phyloP scores from a whole-genome alignment of 2,113 vertebrate genomes.

The Scatophagus argus region DNA sequence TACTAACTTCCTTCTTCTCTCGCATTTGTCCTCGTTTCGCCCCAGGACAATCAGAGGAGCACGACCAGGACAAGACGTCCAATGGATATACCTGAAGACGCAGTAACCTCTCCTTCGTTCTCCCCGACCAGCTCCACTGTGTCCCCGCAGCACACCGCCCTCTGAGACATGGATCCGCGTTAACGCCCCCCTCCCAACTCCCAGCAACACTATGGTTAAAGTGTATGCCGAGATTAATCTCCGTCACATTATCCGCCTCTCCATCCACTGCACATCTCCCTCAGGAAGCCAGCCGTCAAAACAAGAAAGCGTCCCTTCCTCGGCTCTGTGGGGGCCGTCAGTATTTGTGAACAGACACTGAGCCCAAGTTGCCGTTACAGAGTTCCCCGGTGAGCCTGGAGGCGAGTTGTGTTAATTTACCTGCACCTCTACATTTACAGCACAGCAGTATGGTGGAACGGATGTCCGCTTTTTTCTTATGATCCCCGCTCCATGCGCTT shows the following conservation, averaged over 20 bases:
- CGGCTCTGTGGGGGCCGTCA: constrained; percentile 48
- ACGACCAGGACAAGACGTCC: constrained; percentile 28
- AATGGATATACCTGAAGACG: constrained; percentile 75
- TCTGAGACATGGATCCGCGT: constrained; percentile 64
- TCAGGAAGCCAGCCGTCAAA: constrained; percentile 57
- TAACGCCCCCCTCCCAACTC: constrained; percentile 46
- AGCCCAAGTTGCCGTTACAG: constrained; percentile 37
- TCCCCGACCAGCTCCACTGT: constrained; percentile 21
- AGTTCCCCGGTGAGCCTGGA: constrained; percentile 10
- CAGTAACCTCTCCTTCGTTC: constrained; percentile 25
- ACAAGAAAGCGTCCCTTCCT: constrained; percentile 51
- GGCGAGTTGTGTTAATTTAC: constrained; percentile 22
- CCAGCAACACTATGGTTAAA: constrained; percentile 74
- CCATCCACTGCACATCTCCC: constrained; percentile 43
- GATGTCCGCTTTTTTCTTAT: constrained; percentile 57
- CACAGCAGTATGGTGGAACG: constrained; percentile 48
- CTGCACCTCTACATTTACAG: background rate
- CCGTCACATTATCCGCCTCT: constrained; percentile 56
- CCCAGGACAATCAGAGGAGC: constrained; percentile 66
- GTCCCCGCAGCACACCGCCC: constrained; percentile 35
- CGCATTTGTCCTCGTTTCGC: constrained; percentile 31
- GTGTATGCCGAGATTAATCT: constrained; percentile 45
- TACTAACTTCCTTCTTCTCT: constrained; percentile 23
- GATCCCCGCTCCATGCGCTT: constrained; percentile 88
- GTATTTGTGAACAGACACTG: constrained; percentile 50